Evolutionary conservation across 2,888 invertebrate genomes (phyloP).

Genomic region (Dermolepida albohirtum): DNA sequence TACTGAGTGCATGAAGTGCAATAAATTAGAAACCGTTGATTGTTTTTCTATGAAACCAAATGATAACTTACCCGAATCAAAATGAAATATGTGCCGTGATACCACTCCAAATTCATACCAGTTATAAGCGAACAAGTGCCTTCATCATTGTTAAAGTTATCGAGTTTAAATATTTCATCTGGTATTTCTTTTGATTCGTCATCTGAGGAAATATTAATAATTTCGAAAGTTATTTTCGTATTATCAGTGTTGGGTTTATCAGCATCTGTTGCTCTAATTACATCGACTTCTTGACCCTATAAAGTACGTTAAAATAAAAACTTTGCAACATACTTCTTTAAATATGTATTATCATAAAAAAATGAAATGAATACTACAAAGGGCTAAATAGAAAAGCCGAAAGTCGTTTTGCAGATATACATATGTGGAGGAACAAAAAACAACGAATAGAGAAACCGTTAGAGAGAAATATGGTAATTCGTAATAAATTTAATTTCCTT

Average conservation of each 20-base stretch:
- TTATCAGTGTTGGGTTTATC: constrained; percentile 68
- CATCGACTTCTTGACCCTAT: constrained; percentile 51
- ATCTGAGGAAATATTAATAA: constrained; percentile 52
- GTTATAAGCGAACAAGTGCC: constrained; percentile 60
- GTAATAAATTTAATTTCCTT: too few relatives aligned
- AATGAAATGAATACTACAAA: too few relatives aligned
- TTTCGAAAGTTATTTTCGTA: constrained; percentile 53
- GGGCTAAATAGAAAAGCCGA: not conserved
- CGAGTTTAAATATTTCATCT: constrained; percentile 23
- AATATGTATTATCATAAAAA: not conserved
- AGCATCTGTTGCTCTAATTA: constrained; percentile 67
- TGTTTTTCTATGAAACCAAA: too few relatives aligned
- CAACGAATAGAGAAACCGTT: too few relatives aligned
- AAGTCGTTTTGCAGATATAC: too few relatives aligned
- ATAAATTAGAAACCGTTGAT: too few relatives aligned
- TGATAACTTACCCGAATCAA: constrained; percentile 64
- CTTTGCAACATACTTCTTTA: not conserved
- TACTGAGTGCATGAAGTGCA: too few relatives aligned
- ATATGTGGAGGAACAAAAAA: too few relatives aligned
- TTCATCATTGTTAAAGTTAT: not conserved
- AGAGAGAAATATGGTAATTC: too few relatives aligned
- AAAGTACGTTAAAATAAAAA: constrained; percentile 23
- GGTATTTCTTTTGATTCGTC: constrained; percentile 27
- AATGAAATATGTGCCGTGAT: constrained; percentile 71
- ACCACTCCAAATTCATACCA: constrained; percentile 65